Evolutionary conservation across 2,888 invertebrate species (phyloP), one percentile per base, ranked within the genome.

Genomic region (Epinotia nisella): DNA sequence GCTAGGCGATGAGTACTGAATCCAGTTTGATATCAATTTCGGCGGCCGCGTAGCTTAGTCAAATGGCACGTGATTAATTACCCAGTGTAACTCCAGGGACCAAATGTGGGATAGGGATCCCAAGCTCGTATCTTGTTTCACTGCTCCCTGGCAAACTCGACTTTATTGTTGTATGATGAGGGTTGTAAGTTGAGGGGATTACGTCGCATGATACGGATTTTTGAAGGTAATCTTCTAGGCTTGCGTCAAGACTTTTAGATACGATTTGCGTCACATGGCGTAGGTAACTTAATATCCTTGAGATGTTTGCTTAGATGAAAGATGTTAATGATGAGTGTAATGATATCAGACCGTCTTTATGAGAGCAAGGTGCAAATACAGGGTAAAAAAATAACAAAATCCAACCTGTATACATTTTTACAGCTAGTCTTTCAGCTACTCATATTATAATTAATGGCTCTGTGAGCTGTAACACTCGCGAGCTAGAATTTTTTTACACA

Each of bases 21-120:
- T 60, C 41, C 17, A 41, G 65, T 41, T n/a, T 60, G 51, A 19
- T 60, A 60, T 66, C 29, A 53, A 71, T 71, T 60, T 29, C 29
- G 45, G 19, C 29, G 45, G 9, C 53, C 39, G 71, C 53, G 19
- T 41, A 53, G 55, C 41, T 71, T 71, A 53, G 71, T 35, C 17
- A 66, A 60, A 53, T 45, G 39, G 19, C 24, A 55, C 39, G 66
- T 71, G 71, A 71, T 66, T 71, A 60, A 71, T 71, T 60, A 35
- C 60, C 53, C 39, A 51, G 53, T 24, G 39, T 39, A 41, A 17
- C 71, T 61, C 41, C 53, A 59, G 68, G 21, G 68, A 60, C 35
- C 19, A 39, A 65, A 15, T 65, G 35, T 41, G 39, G 15, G 1
- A 41, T 39, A 19, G 17, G 19, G 0, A 39, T 35, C 10, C 7